Percentiles rank a stretch among this genome's conserved stretches.
Conservation (phyloP, 2,888 invertebrate species). For the Oscheius sp. region DNA sequence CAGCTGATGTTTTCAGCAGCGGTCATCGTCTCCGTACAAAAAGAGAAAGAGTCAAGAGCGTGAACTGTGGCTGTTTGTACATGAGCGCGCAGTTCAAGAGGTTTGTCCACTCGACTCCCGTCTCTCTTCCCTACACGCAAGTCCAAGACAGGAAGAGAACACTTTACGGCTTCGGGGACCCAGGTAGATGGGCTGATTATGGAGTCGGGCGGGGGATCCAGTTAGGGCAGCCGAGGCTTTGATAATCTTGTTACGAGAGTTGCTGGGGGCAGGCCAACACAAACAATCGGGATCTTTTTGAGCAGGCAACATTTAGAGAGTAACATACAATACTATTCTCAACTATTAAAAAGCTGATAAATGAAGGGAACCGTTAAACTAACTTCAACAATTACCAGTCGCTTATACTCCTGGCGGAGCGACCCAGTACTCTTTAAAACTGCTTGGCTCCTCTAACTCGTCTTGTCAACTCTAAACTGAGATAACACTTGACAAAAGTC, state of each 20-base stretch:
- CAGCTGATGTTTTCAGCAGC: constrained; percentile 21
- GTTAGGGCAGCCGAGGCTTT: not conserved
- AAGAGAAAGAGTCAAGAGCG: no score
- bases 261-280: not conserved
- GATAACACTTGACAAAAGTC: no score
- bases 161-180: constrained; percentile 1
- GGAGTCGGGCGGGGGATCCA: constrained; percentile 5
- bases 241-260: constrained; percentile 7
- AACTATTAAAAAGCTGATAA: not conserved
- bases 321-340: not conserved
- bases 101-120: constrained; percentile 23
- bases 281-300: not conserved
- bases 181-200: constrained; percentile 16
- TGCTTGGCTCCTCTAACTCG: no score
- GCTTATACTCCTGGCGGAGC: no score
- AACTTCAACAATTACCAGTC: no score
- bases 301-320: not conserved
- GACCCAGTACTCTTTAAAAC: no score
- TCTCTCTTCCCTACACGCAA: no score
- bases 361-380: no score
- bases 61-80: no score
- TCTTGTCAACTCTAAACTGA: no score
- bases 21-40: no score
- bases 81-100: constrained; percentile 19
- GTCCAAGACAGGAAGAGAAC: not conserved